Base-by-base conservation (phyloP, 1,140 invertebrate genomes). In the Pseudomyrmex sp. region DNA sequence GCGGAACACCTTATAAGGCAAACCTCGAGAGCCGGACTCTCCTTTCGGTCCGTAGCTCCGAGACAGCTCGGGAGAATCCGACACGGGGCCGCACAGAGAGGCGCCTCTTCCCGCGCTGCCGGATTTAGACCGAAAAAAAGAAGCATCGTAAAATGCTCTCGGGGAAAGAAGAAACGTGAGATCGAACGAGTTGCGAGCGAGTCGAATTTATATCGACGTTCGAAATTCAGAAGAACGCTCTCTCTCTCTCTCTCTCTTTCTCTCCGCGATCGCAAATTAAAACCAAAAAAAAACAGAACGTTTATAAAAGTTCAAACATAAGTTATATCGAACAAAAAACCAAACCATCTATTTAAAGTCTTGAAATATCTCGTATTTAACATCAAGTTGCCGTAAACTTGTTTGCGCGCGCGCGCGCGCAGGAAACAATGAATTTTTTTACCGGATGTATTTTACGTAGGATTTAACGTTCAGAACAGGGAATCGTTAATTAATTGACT, bases 1-100 rank as follows among this genome's bases (percentile, higher is more conserved):
- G 89, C 85, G 87, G 90, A 90, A 83, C 82, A 75, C 93, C 93
- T 92, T 93, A 94, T 94, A 93, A 91, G 93, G 93, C 85, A 75
- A 90, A 90, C 88, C 77, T 86, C 89, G 87, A 82, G 88, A 85
- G 77, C 23, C 83, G 73, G 83, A 59, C 70, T 77, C 66, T 84
- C 69, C 89, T 90, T 84, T 86, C 83, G 88, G 83, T 83, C 61
- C 85, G 76, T 82, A 35, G 35, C 79, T 72, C 8, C 75, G 18
- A 58, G 63, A n/a, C 48, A 26, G 48, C 86, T 72, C 85, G 82
- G 74, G 83, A 88, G 89, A 83, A 87, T 87, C 82, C 73, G 44
- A 80, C 65, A 77, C 58, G 84, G 5, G 35, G 82, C 69, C 82
- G 84, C 69, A 85, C 77, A 72, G 72, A 72, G 72, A 90, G 88